Percentiles rank a stretch among this genome's conserved stretches.
Evolutionary conservation across 2,113 vertebrate genomes (phyloP).

Genomic region (Syngnathoides biaculeatus): DNA sequence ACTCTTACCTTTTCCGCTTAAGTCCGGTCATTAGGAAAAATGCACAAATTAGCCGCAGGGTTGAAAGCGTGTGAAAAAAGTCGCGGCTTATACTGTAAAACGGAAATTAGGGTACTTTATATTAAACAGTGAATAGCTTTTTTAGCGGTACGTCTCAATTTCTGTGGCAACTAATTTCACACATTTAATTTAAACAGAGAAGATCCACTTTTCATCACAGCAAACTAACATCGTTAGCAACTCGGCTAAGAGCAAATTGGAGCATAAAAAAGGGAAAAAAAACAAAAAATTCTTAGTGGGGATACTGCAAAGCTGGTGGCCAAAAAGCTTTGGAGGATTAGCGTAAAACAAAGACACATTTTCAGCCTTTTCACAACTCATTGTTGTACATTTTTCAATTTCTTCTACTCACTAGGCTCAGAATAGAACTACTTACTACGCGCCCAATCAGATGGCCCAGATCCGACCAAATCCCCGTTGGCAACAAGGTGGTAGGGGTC

Average conservation of each 20-base stretch:
- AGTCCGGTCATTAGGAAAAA: no score
- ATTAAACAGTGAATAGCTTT: no score
- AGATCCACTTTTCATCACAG: neutral
- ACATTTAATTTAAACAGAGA: no score
- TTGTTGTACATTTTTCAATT: neutral
- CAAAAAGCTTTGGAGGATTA: neutral
- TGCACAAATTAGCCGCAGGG: no score
- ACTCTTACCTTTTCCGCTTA: no score
- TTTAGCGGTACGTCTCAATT: no score
- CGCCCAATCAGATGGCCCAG: constrained; percentile 92
- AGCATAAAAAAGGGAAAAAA: neutral
- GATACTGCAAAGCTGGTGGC: no score
- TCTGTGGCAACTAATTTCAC: neutral
- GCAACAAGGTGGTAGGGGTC: constrained; percentile 92
- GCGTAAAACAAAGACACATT: neutral
- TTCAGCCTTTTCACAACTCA: neutral
- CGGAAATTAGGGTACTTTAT: no score
- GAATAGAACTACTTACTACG: constrained; percentile 94
- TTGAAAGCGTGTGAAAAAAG: no score
- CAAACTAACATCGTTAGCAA: neutral
- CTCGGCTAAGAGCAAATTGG: no score
- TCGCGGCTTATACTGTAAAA: no score
- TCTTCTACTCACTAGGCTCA: constrained; percentile 78
- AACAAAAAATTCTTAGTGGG: no score
- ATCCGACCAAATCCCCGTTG: constrained; percentile 95